phyloP scores from a whole-genome alignment of 2,113 vertebrate genomes.

The Rhipidura dahli region DNA sequence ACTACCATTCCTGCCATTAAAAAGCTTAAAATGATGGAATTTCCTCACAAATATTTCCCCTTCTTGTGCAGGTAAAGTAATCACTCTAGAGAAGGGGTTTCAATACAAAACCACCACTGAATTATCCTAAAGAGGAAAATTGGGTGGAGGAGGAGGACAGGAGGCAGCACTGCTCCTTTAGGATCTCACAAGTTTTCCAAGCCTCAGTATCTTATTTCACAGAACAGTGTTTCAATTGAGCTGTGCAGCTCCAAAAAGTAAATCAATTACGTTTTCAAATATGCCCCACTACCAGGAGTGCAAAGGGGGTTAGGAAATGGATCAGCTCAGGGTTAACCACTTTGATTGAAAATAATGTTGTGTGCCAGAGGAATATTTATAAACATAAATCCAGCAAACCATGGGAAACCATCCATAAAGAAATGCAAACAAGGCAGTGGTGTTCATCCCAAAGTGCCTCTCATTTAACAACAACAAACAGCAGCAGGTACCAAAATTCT shows the following conservation, averaged over 20 bases:
- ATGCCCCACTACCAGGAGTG: neutral
- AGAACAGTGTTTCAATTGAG: neutral
- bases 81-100: neutral
- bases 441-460: neutral
- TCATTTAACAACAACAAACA: neutral
- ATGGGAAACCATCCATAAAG: neutral
- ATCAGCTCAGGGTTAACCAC: neutral
- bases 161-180: neutral
- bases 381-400: neutral
- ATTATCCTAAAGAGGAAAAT: neutral
- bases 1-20: neutral
- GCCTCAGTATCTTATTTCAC: neutral
- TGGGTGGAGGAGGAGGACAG: neutral
- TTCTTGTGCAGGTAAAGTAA: neutral
- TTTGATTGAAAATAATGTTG: neutral
- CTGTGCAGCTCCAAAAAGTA: neutral
- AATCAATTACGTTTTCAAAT: neutral
- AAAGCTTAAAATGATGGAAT: neutral
- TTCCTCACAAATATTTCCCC: neutral
- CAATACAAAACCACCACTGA: neutral
- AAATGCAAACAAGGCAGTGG: neutral
- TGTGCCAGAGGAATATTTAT: neutral
- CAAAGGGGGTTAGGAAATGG: neutral
- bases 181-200: neutral
- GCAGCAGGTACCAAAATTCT: neutral